Base-by-base conservation (phyloP, 2,888 invertebrate species). In the Oxycera nigricornis region DNA sequence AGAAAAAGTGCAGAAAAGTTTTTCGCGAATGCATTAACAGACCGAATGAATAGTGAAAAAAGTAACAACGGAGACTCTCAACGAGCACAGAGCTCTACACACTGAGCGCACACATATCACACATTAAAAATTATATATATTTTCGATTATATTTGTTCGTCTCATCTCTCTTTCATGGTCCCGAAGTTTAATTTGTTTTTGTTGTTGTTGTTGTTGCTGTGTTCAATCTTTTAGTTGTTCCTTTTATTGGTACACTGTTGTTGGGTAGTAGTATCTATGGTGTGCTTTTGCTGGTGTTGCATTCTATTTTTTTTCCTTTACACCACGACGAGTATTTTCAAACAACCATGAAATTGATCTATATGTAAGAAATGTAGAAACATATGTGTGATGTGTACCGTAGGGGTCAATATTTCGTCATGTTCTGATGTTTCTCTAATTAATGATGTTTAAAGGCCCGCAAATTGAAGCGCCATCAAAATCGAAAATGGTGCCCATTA, bases 1-100 rank as follows among this genome's bases (percentile, higher is more conserved):
- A 55, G 55, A 70, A 68, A 68, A 68, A 68, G 68, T 68, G 70
- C 70, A 70, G 52, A 70, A 70, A 70, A 70, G 70, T 70, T 52
- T 68, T 50, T 50, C 68, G 50, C 50, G 46, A 68, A 50, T 68
- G 70, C 39, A 41, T 46, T 46, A 11, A 46, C 46, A 46, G 17
- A 46, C 17, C 55, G 24, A 55, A 22, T 7, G 24, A 55, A 55
- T 55, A 55, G 17, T 17, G 17, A 46, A 46, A 46, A 46, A 46
- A 46, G 11, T 46, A 55, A 24, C 55, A 55, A 55, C 55, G 24
- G 55, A 9, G 24, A 55, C 55, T 11, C 55, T 20, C n/a, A n/a
- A 46, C 46, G 17, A 50, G 14, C 9, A 24, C 55, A 55, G 39
- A 39, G 9, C 39, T 14, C 9, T 14, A 39, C 39, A 11, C 14